Percentiles rank a stretch among this genome's conserved stretches.
Evolutionary conservation across 2,888 invertebrate species (phyloP).

Genomic region (Byasa hedistus): DNA sequence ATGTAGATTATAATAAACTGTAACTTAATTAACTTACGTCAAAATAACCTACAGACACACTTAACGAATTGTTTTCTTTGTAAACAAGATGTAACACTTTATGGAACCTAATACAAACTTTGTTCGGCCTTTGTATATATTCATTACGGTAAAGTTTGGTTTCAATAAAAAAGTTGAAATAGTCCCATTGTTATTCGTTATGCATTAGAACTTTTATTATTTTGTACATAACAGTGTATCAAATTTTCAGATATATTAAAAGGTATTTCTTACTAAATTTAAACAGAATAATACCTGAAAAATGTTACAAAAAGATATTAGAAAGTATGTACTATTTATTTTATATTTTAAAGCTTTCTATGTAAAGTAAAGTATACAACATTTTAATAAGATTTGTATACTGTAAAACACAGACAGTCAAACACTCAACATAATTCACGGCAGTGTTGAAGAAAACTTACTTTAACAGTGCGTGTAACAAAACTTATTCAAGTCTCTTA

Average conservation of each 20-base stretch:
- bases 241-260: neutral
- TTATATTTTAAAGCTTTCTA: too few species aligned
- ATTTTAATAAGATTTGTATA: too few species aligned
- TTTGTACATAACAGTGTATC: neutral
- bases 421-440: too few species aligned
- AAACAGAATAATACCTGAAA: neutral
- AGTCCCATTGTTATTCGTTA: neutral
- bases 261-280: neutral
- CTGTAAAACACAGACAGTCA: too few species aligned
- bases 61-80: conserved; percentile 1
- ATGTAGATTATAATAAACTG: neutral
- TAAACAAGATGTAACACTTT: conserved; percentile 3
- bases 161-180: conserved; percentile 11
- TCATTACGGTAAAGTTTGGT: conserved; percentile 10
- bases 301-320: too few species aligned
- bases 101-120: conserved; percentile 5
- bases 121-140: conserved; percentile 8
- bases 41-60: neutral
- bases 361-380: too few species aligned
- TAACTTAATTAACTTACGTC: neutral
- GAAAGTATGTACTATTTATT: too few species aligned
- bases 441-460: too few species aligned
- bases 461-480: too few species aligned
- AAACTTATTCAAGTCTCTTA: too few species aligned
- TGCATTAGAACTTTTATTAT: neutral